Conservation (phyloP, 1,140 invertebrate species). For the Cydia strobilella region DNA sequence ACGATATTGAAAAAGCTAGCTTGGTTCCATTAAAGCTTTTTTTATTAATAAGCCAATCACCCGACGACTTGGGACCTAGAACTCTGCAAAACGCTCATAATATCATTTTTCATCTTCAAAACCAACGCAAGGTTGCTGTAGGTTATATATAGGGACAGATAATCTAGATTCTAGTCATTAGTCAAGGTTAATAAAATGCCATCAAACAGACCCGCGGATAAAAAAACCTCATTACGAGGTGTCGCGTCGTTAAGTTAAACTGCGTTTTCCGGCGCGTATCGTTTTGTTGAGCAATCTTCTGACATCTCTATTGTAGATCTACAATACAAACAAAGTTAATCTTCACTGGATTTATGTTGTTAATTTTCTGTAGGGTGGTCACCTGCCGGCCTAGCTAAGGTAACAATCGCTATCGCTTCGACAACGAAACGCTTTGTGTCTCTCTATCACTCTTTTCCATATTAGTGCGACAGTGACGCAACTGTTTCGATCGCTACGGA, state of each 20-base stretch:
- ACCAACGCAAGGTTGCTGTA: background rate
- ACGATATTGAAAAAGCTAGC: too few relatives aligned
- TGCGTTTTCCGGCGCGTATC: conserved; percentile 9
- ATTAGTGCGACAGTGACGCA: too few relatives aligned
- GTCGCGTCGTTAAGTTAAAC: conserved; percentile 20
- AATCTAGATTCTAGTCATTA: background rate
- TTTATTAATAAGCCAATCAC: too few relatives aligned
- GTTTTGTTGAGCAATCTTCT: background rate
- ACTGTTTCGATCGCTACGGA: too few relatives aligned
- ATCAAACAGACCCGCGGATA: conserved; percentile 3
- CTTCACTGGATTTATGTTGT: background rate
- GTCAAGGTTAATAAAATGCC: background rate
- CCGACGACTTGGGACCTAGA: too few relatives aligned
- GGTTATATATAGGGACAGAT: background rate
- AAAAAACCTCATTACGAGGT: conserved; percentile 45
- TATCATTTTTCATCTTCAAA: background rate
- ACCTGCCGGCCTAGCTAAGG: too few relatives aligned
- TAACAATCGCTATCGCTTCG: too few relatives aligned
- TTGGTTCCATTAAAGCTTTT: too few relatives aligned
- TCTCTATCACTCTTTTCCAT: too few relatives aligned
- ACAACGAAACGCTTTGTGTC: too few relatives aligned
- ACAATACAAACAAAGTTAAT: background rate
- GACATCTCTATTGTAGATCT: background rate
- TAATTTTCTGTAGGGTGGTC: too few relatives aligned
- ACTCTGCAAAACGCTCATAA: too few relatives aligned